Evolutionary conservation across 2,888 invertebrate genomes (phyloP), one percentile per base, ranked within the genome.

Genomic region (Torymus texanus): DNA sequence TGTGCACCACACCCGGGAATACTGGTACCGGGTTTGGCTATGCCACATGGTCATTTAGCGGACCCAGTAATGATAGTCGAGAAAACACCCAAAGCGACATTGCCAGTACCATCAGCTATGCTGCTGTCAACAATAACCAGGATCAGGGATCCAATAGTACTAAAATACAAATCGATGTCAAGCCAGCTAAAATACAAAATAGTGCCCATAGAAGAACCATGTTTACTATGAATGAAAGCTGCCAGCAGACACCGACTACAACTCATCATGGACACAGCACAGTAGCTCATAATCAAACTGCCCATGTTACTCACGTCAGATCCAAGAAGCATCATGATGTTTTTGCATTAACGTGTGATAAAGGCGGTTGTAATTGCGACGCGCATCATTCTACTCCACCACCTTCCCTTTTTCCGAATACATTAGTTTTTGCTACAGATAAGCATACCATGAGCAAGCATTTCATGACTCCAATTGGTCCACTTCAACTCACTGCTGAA

Each of bases 401-500:
- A 29, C 87, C 89, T 2, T 88, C 90, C 5, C 82, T 90, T 8
- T 90, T 90, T 79, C 87, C 90, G 2, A 90, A 90, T 76, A 87
- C 90, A 4, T 84, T 90, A 82, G 90, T 90, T 77, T 90, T 91
- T 84, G 88, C 90, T 21, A 87, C 89, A 8, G 90, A 90, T 81
- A 91, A 90, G 77, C 90, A 90, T 81, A 86, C 88, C 67, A 90
- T 90, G 88, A 88, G 88, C 75, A 93, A 94, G 87, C 94, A 94
- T 83, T 95, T 94, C 87, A 93, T 94, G 93, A 94, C 94, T 81
- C 94, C 94, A 3, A 91, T 95, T 73, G 95, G 95, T 65, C 94
- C 95, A 10, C 91, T 95, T 82, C 95, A 95, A 87, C 90, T 95
- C 18, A 95, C 95, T 0, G 94, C 94, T 1, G 95, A 95, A 88